Evolutionary conservation across 37 sponge, comb jelly and placozoan species (phyloP), one percentile per base, ranked within the genome.

Genomic region (Ephydatia muelleri): DNA sequence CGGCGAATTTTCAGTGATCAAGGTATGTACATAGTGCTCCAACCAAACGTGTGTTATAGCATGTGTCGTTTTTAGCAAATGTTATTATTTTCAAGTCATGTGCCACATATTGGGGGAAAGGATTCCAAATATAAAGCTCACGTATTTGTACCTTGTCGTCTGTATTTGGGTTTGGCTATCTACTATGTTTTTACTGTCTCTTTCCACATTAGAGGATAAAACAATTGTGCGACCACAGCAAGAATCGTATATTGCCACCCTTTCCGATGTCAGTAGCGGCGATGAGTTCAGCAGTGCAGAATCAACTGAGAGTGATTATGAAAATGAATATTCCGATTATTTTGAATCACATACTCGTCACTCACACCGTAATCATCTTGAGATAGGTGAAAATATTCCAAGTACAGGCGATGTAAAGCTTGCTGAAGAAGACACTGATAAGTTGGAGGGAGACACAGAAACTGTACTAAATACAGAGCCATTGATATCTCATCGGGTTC

Each of bases 1-100:
- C 40, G 90, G 49, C 65, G 87, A 74, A 48, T 83, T 21, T 78
- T 72, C 75, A 74, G 73, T 36, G 87, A 88, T 64, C 86, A 88
- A 38, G 86, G 70, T 57, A 57, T 11, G 57, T 57, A n/a, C n/a
- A n/a, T n/a, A n/a, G n/a, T n/a, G n/a, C n/a, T n/a, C 19, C 57
- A 43, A 43, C 3, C 3, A 43, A 43, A 43, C 6, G 43, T 43
- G 6, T 43, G 3, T 43, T 3, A 43, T 6, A 43, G 3, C 3
- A 43, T 43, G 6, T 57, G 57, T 57, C 47, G 8, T 43, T 43
- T 43, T n/a, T n/a, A n/a, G n/a, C n/a, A n/a, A n/a, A n/a, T n/a
- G n/a, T n/a, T n/a, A n/a, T n/a, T n/a, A n/a, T n/a, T n/a, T n/a
- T n/a, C n/a, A n/a, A n/a, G n/a, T n/a, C n/a, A n/a, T n/a, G n/a